phyloP scores from a whole-genome alignment of 2,888 invertebrate species.

The Pseudolycoriella hygida region DNA sequence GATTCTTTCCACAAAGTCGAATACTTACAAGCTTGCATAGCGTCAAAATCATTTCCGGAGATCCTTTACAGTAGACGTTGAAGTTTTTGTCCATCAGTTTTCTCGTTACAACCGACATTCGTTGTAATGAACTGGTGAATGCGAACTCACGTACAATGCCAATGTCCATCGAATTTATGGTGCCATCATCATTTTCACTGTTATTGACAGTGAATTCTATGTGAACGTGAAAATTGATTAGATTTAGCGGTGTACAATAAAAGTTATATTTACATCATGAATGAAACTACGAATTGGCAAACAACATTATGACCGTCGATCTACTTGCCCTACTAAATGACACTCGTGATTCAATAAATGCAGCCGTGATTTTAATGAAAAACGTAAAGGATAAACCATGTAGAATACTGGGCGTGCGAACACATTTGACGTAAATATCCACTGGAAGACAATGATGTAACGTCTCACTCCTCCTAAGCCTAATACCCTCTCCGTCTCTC shows the following conservation, averaged over 20 bases:
- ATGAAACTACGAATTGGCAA: too few species aligned
- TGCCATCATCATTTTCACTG: neutral
- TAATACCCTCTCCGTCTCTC: too few species aligned
- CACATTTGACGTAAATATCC: too few species aligned
- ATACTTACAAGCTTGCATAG: constrained; percentile 51
- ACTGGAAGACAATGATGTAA: too few species aligned
- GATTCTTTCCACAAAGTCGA: too few species aligned
- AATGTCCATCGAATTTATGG: constrained; percentile 33
- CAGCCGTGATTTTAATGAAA: too few species aligned
- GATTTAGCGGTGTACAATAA: neutral
- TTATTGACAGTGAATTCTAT: neutral
- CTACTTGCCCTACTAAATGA: too few species aligned
- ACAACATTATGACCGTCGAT: too few species aligned
- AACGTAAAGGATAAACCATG: too few species aligned
- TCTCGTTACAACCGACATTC: constrained; percentile 78
- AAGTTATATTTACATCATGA: neutral
- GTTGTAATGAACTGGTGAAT: constrained; percentile 71
- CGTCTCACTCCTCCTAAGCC: too few species aligned
- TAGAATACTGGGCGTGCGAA: too few species aligned
- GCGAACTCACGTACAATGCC: constrained; percentile 76
- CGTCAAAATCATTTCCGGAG: constrained; percentile 78
- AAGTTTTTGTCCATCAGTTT: constrained; percentile 54
- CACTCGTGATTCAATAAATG: too few species aligned
- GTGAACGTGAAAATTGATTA: neutral
- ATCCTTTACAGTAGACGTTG: constrained; percentile 77